Percentiles rank a stretch among this genome's conserved stretches.
These are phyloP conservation scores for Gerris buenoi DNA, from an alignment of 1,140 invertebrate species.

Conservation along the genomic window DNA sequence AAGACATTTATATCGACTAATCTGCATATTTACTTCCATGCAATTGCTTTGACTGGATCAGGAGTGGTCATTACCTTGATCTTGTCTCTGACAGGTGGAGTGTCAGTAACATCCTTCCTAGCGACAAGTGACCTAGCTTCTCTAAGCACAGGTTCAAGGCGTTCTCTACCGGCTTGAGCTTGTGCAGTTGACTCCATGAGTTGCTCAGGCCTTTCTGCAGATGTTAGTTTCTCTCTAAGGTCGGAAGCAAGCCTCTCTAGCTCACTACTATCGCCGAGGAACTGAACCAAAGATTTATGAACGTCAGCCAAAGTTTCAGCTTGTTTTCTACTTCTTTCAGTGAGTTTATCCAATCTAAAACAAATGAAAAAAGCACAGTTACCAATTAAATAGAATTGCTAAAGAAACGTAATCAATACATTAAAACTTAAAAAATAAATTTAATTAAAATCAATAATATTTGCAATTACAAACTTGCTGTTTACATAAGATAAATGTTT, in stretches of 20 bases:
- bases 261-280: constrained; percentile 47
- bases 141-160: constrained; percentile 60
- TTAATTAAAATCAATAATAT: too few species aligned
- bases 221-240: not conserved
- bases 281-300: constrained; percentile 48
- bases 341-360: constrained; percentile 62
- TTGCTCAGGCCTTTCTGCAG: constrained; percentile 31
- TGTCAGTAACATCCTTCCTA: constrained; percentile 81
- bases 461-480: too few species aligned
- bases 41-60: not conserved
- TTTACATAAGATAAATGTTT: constrained; percentile 4
- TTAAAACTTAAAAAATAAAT: too few species aligned
- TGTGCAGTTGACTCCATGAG: constrained; percentile 40
- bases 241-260: constrained; percentile 55
- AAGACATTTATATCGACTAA: too few species aligned
- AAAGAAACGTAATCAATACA: too few species aligned
- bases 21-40: too few species aligned
- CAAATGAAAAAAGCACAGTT: constrained; percentile 17
- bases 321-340: constrained; percentile 61
- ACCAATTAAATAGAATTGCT: too few species aligned
- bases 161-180: constrained; percentile 32
- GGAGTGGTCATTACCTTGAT: constrained; percentile 44
- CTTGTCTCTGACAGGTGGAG: constrained; percentile 64
- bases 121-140: constrained; percentile 68
- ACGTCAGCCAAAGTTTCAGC: constrained; percentile 70